A percentile compares a stretch with the other conserved stretches of the same genome.
These are phyloP conservation scores for Oophaga sylvatica DNA, from an alignment of 2,797 vertebrate species.

Conservation along the genomic window DNA sequence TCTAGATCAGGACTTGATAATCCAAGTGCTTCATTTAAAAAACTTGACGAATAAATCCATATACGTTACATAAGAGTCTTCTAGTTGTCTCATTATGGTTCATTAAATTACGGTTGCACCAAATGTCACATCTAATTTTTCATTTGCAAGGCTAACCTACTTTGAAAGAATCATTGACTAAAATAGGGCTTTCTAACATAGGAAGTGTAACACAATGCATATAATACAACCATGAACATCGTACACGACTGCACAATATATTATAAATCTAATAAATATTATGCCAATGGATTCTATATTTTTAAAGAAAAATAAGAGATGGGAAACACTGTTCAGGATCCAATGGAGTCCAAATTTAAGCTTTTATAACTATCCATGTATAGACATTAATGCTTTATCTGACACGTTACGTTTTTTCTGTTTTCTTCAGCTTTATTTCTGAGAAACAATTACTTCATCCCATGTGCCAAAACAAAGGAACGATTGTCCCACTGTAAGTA, in stretches of 20 bases:
- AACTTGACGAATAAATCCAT: background rate
- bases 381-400: background rate
- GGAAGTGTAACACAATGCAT: slow-evolving; percentile 18
- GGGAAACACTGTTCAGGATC: background rate
- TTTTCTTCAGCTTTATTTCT: background rate
- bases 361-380: background rate
- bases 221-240: background rate
- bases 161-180: slow-evolving; percentile 34
- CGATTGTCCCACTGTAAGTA: background rate
- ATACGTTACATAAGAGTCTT: background rate
- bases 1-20: background rate
- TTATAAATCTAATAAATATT: background rate
- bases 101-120: slow-evolving; percentile 24
- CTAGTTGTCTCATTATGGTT: slow-evolving; percentile 27
- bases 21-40: background rate
- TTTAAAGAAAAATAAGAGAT: background rate
- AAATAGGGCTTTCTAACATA: slow-evolving; percentile 22
- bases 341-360: background rate
- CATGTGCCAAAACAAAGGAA: background rate
- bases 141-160: slow-evolving; percentile 19
- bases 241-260: background rate
- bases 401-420: background rate
- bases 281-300: no score
- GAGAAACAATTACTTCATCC: background rate
- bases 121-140: slow-evolving; percentile 34